Conservation (phyloP, 2,888 invertebrate species). For the Subacronicta megacephala region DNA sequence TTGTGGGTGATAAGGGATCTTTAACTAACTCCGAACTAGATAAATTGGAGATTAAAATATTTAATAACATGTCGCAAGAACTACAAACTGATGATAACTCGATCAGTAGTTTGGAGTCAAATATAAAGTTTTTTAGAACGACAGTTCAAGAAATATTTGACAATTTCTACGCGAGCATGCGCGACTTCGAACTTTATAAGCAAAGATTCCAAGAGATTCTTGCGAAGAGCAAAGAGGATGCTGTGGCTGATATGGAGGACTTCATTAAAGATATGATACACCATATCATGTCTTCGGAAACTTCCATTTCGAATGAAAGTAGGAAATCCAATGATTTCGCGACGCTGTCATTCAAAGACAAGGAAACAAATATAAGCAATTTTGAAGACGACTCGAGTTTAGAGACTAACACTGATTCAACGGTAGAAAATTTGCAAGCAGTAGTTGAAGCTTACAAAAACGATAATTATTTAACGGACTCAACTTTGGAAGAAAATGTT, state of each 20-base stretch:
- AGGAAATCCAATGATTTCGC: conserved; percentile 24
- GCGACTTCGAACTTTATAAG: conserved; percentile 78
- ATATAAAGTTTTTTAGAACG: conserved; percentile 77
- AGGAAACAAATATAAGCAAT: conserved; percentile 28
- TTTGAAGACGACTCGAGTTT: conserved; percentile 29
- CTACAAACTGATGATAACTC: conserved; percentile 69
- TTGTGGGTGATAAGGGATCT: conserved; percentile 51
- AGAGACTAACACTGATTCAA: conserved; percentile 20
- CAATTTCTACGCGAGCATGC: conserved; percentile 75
- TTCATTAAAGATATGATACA: conserved; percentile 82
- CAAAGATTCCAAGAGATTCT: conserved; percentile 77
- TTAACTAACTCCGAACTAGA: conserved; percentile 76
- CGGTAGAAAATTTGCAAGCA: conserved; percentile 18
- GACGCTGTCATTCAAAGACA: conserved; percentile 23
- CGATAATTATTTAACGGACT: conserved; percentile 72
- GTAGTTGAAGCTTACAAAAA: conserved; percentile 74
- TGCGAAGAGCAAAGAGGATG: conserved; percentile 69
- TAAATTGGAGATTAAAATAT: conserved; percentile 72
- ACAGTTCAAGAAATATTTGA: conserved; percentile 81
- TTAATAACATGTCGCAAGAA: conserved; percentile 72
- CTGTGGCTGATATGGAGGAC: conserved; percentile 76
- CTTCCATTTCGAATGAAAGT: conserved; percentile 53
- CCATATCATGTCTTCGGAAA: conserved; percentile 75
- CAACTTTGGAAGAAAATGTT: conserved; percentile 63
- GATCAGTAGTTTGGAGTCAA: conserved; percentile 71